phyloP scores from a whole-genome alignment of 1,140 invertebrate species.

The Panagrolaimus sp. region DNA sequence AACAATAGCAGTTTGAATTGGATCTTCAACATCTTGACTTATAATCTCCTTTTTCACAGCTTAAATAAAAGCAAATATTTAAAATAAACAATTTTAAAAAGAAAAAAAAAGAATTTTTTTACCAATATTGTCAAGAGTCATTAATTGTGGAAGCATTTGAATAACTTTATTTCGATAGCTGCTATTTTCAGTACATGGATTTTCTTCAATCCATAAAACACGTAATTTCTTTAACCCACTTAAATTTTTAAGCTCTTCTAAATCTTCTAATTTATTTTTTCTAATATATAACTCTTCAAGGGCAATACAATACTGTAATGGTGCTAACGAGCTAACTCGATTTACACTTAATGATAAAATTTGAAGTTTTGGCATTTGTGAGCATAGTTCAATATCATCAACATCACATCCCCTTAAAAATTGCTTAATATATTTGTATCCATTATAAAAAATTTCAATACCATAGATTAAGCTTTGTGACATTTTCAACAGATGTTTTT shows the following conservation, averaged over 20 bases:
- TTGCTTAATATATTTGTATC: not conserved
- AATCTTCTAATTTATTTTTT: conserved; percentile 33
- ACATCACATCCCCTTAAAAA: conserved; percentile 44
- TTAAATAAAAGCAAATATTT: not conserved
- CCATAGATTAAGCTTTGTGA: conserved; percentile 42
- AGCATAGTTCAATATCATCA: conserved; percentile 39
- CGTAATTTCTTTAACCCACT: conserved; percentile 27
- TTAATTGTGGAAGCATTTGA: conserved; percentile 30
- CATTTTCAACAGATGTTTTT: conserved; percentile 32
- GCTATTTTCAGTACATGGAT: conserved; percentile 34
- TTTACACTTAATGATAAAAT: conserved; percentile 41
- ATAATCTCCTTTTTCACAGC: not conserved
- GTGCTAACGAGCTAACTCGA: conserved; percentile 24
- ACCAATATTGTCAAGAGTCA: conserved; percentile 41
- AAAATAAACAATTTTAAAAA: not conserved
- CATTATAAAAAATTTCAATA: conserved; percentile 12
- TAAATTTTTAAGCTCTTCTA: conserved; percentile 33
- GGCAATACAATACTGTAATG: conserved; percentile 33
- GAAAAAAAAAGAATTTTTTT: not conserved
- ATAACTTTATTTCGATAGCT: conserved; percentile 34
- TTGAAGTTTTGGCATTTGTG: conserved; percentile 37
- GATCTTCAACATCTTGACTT: not conserved
- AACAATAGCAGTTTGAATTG: not conserved
- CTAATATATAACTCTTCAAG: conserved; percentile 42
- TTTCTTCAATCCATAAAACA: conserved; percentile 42